A percentile compares a stretch with the other conserved stretches of the same genome.
These are phyloP conservation scores for Bellardia pandia DNA, from an alignment of 2,888 invertebrate genomes.

Conservation along the genomic window DNA sequence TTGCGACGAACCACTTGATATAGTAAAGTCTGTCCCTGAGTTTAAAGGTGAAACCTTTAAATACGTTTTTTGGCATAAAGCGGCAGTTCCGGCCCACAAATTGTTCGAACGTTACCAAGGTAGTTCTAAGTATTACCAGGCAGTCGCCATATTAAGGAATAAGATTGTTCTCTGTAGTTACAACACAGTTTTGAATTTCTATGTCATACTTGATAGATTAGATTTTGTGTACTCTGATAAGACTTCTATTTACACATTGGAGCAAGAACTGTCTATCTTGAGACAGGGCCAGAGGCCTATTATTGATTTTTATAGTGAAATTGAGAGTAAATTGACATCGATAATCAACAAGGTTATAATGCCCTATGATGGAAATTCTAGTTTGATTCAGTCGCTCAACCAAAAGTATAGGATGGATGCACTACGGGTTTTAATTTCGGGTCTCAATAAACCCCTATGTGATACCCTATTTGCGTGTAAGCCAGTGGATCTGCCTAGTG, in stretches of 20 bases:
- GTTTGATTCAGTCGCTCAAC: constrained; percentile 18
- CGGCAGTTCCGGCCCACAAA: constrained; percentile 42
- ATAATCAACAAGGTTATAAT: constrained; percentile 23
- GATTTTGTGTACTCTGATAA: constrained; percentile 45
- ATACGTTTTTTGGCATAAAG: no score
- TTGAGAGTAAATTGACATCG: constrained; percentile 22
- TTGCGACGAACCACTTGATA: no score
- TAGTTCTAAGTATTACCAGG: constrained; percentile 21
- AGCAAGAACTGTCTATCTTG: constrained; percentile 1
- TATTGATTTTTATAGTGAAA: constrained; percentile 24
- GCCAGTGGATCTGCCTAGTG: constrained; percentile 21
- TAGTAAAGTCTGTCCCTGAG: no score
- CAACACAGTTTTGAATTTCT: constrained; percentile 34
- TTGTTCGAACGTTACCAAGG: constrained; percentile 23
- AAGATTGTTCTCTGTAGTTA: constrained; percentile 25
- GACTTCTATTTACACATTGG: constrained; percentile 8
- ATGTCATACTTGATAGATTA: constrained; percentile 43
- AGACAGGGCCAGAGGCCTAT: constrained; percentile 54
- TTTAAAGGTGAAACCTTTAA: no score
- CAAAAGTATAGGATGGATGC: constrained; percentile 53
- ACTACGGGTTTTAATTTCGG: constrained; percentile 24
- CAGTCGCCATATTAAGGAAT: constrained; percentile 37
- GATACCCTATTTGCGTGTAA: constrained; percentile 8
- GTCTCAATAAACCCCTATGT: background rate
- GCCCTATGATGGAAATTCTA: constrained; percentile 19